These are phyloP conservation scores for Myanophis thanlyinensis DNA, from an alignment of 2,113 vertebrate genomes.

Conservation along the genomic window DNA sequence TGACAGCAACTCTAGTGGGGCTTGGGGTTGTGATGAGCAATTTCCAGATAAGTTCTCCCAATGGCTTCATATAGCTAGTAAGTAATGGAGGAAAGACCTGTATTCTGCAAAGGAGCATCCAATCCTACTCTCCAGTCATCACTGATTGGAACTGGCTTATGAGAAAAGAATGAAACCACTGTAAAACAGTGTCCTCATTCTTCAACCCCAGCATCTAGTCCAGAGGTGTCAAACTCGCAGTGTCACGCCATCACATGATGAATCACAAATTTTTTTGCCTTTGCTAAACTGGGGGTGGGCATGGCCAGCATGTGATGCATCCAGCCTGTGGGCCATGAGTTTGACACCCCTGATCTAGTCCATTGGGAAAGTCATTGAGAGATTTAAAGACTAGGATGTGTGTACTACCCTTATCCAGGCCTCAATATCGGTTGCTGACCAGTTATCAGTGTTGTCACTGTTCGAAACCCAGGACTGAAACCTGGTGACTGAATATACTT, in stretches of 20 bases:
- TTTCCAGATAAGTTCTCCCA: not conserved
- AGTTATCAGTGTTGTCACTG: not conserved
- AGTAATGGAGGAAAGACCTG: not conserved
- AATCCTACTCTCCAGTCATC: not conserved
- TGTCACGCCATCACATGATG: no score
- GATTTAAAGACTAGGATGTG: not conserved
- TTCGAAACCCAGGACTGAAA: not conserved
- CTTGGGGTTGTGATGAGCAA: not conserved
- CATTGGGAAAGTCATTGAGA: not conserved
- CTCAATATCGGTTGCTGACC: not conserved
- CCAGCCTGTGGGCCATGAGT: no score
- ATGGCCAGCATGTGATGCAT: no score
- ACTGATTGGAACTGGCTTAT: not conserved
- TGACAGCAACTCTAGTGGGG: not conserved
- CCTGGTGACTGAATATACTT: not conserved
- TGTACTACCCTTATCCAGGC: not conserved
- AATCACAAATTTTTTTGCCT: no score
- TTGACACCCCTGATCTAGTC: no score
- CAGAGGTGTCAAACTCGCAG: no score
- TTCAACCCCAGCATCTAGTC: not conserved
- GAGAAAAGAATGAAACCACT: not conserved
- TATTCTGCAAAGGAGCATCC: not conserved
- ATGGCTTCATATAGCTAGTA: not conserved
- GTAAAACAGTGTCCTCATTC: not conserved
- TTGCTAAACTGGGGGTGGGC: no score